Base-by-base conservation (phyloP, 2,888 invertebrate genomes). In the Drosophila nr. perissopoda region DNA sequence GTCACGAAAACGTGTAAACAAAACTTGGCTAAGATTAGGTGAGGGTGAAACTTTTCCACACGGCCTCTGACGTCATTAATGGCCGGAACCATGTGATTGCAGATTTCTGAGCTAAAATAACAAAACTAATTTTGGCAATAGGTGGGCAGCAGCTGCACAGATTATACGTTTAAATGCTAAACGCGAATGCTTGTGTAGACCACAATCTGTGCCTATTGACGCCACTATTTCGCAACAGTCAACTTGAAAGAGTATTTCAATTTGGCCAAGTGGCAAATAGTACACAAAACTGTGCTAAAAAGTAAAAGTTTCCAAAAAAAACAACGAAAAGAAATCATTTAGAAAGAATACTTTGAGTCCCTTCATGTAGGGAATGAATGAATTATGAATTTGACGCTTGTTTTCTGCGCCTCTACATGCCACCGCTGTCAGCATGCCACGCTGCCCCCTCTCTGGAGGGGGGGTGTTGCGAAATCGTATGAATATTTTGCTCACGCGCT, bases 401-500 rank as follows among this genome's bases (percentile, higher is more conserved):
- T 56, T 27, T 48, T 54, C 31, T 33, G 18, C 36, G 21, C 34
- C n/a, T 0, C 13, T 38, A 25, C 45, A 45, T 25, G 45, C 16
- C 16, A 6, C 13, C 29, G 1, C 49, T 54, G 54, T 36, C 18
- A 34, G 16, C 29, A 5, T 3, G 21, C 21, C 13, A 13, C 13
- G 0, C 58, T n/a, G 3, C 34, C 5, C 2, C 10, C 6, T 40
- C 38, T 52, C 33, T 40, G 11, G 21, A 4, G 27, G 18, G 45
- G 54, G 38, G 62, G 3, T 48, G 52, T 64, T 76, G 84, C 64
- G 70, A 82, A 73, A 72, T 76, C 82, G 72, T 83, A 82, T 85
- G 86, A 84, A 85, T 86, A 85, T 85, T 85, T 85, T 69, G 75
- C 86, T 85, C 85, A 87, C 87, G 86, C 81, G 82, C 82, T 45